These are phyloP conservation scores for Cacoxenus indagator DNA, from an alignment of 2,888 invertebrate species.

Conservation along the genomic window DNA sequence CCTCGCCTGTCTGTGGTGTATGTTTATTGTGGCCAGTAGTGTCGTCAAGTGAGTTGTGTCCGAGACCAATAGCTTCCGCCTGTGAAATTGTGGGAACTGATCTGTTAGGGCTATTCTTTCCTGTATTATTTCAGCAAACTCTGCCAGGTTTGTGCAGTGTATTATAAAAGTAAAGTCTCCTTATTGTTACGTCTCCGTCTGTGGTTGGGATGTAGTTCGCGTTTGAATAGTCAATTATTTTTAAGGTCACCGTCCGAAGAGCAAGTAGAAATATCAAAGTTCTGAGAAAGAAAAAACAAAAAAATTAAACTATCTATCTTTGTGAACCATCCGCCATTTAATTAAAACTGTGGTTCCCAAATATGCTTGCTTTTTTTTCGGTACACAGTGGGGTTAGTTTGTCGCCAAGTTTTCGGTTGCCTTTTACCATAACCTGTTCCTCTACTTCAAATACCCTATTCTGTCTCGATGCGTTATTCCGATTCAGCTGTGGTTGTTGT, in stretches of 20 bases:
- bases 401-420: too few relatives aligned
- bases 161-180: background rate
- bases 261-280: background rate
- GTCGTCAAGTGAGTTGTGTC: background rate
- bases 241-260: background rate
- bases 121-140: background rate
- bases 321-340: too few relatives aligned
- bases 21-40: background rate
- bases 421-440: too few relatives aligned
- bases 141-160: background rate
- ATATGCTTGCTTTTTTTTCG: too few relatives aligned
- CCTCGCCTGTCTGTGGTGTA: constrained; percentile 19
- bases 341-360: too few relatives aligned
- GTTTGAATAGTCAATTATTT: background rate
- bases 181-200: constrained; percentile 8
- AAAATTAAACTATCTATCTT: too few relatives aligned
- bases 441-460: too few relatives aligned
- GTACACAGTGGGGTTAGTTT: too few relatives aligned
- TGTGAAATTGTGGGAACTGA: constrained; percentile 20
- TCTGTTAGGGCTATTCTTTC: constrained; percentile 11
- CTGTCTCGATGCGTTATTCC: too few relatives aligned
- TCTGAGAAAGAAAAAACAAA: background rate
- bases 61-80: background rate
- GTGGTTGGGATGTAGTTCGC: background rate
- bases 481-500: too few relatives aligned